phyloP scores from a whole-genome alignment of 2,888 invertebrate genomes.

The Chironomus tentans region DNA sequence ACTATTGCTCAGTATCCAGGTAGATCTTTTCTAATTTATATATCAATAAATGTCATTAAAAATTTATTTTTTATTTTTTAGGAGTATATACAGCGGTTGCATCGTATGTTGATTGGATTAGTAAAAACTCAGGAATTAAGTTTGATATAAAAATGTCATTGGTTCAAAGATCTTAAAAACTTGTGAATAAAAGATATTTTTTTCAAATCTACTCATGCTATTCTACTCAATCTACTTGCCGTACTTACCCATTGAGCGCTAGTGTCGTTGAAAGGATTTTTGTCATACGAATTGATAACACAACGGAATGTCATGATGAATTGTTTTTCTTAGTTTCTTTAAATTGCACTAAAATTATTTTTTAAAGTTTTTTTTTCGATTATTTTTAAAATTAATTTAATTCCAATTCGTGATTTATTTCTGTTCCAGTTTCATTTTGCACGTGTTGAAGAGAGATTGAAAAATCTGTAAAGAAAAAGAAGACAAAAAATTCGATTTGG shows the following conservation, averaged over 20 bases:
- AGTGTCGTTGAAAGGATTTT: constrained; percentile 24
- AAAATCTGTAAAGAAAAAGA: background rate
- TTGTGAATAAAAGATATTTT: too few species aligned
- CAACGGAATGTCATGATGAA: constrained; percentile 13
- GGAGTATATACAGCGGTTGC: too few species aligned
- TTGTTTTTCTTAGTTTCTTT: background rate
- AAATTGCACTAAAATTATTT: background rate
- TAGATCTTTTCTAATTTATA: too few species aligned
- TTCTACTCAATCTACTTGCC: background rate
- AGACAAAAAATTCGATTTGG: background rate
- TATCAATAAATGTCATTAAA: too few species aligned
- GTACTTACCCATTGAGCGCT: constrained; percentile 26
- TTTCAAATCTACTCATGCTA: too few species aligned
- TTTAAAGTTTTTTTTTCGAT: background rate
- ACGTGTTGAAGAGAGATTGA: background rate
- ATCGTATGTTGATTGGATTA: too few species aligned
- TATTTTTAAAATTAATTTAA: background rate
- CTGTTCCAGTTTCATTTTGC: background rate
- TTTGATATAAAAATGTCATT: too few species aligned
- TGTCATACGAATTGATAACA: constrained; percentile 19
- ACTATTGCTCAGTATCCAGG: too few species aligned
- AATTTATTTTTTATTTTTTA: too few species aligned
- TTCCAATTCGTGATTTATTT: background rate
- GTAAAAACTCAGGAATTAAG: too few species aligned
- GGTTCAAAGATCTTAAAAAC: too few species aligned